phyloP scores from a whole-genome alignment of 2,888 invertebrate genomes.

The Synanthedon andrenaeformis region DNA sequence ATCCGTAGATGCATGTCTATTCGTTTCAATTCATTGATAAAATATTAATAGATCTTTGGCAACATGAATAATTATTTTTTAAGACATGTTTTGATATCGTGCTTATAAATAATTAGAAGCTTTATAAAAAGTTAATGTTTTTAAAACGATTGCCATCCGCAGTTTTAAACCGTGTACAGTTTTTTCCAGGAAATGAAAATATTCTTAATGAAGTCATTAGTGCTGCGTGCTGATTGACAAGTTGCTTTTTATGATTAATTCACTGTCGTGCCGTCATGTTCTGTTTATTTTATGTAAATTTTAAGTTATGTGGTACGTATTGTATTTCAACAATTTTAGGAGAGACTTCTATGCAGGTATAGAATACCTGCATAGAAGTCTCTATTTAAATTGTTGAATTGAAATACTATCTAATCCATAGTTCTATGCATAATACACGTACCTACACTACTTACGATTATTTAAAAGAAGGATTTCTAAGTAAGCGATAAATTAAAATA shows the following conservation, averaged over 20 bases:
- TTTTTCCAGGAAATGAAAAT: constrained; percentile 22
- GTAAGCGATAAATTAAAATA: no score
- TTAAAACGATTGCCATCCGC: no score
- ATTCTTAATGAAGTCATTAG: constrained; percentile 6
- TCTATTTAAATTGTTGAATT: no score
- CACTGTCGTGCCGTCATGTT: neutral
- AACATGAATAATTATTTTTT: no score
- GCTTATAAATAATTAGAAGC: constrained; percentile 8
- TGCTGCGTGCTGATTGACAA: constrained; percentile 4
- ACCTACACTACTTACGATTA: no score
- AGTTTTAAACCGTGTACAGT: constrained; percentile 9
- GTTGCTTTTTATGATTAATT: constrained; percentile 1
- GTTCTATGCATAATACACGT: no score
- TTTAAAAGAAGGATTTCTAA: no score
- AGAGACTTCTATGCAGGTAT: no score
- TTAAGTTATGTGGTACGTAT: neutral
- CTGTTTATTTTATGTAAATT: neutral
- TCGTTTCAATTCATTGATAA: constrained; percentile 22
- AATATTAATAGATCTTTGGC: constrained; percentile 1
- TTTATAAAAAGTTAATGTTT: constrained; percentile 2
- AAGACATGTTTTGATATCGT: constrained; percentile 1
- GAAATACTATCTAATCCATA: no score
- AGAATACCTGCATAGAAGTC: no score
- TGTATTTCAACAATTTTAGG: neutral
- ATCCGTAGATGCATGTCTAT: constrained; percentile 30